Evolutionary conservation across 2,888 invertebrate genomes (phyloP), one percentile per base, ranked within the genome.

Genomic region (Papilio gigon): DNA sequence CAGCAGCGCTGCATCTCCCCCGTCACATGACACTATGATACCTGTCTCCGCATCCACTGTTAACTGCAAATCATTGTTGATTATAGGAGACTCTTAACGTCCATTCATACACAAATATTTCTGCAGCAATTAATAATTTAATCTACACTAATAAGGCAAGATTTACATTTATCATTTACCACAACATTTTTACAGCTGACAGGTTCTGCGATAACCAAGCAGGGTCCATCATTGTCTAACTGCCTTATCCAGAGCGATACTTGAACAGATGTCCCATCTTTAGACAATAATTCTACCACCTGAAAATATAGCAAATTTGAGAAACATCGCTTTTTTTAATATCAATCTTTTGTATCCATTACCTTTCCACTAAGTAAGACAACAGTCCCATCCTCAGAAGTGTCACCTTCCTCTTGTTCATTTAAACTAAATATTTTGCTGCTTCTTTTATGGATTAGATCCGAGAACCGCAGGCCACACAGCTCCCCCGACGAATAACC

Each of bases 231-330:
- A 64, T 81, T 88, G 74, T 93, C 93, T 71, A 93, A 80, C 74
- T 93, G 93, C 30, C 93, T 82, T 65, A 95, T 93, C 95, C 95
- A 95, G 20, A 95, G 82, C 0, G 95, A 95, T 0, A 95, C 94
- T 71, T 95, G 94, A 3, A 94, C 87, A 1, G 92, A 85, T 2
- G 86, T 82, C 1, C 93, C 93, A 70, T 90, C 89, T 73, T 93
- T 93, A 27, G 93, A 90, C 42, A 93, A 78, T 66, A 94, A 89
- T 83, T 95, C 95, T 61, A 95, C 93, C 75, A 95, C 90, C 86
- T 93, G 75, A 8, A 82, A 81, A 4, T 65, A 65, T 47, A 61
- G 61, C 3, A 33, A 22, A 30, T 40, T 20, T 17, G 1, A 17
- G 27, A 17, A n/a, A 56, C 14, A 14, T 17, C 30, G n/a, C 5